Percentiles rank a stretch among this genome's conserved stretches.
Evolutionary conservation across 2,113 vertebrate species (phyloP).

Genomic region (Sardina pilchardus): DNA sequence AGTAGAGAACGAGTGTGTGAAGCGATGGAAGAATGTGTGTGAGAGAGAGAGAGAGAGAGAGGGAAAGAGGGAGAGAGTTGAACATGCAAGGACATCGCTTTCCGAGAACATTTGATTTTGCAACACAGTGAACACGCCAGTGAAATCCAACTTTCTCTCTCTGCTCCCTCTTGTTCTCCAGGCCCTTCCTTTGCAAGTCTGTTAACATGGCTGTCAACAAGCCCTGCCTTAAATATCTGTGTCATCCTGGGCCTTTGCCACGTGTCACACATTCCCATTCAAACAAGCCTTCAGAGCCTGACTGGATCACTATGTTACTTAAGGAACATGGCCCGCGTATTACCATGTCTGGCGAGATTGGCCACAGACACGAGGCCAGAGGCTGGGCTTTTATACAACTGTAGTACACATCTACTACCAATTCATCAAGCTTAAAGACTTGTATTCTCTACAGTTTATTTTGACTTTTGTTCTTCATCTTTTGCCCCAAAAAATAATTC

Average conservation of each 20-base stretch:
- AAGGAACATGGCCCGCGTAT: too few relatives aligned
- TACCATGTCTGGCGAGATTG: too few relatives aligned
- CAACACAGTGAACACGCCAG: background rate
- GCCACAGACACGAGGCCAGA: too few relatives aligned
- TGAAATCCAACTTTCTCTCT: background rate
- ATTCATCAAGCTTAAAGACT: too few relatives aligned
- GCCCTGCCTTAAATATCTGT: too few relatives aligned
- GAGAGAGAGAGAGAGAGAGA: slow-evolving; percentile 35
- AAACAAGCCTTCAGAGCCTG: background rate
- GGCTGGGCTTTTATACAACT: too few relatives aligned
- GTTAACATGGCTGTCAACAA: background rate
- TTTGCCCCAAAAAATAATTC: too few relatives aligned
- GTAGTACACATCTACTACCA: too few relatives aligned
- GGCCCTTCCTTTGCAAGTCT: slow-evolving; percentile 26
- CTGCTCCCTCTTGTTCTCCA: background rate
- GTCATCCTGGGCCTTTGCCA: background rate
- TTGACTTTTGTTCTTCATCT: too few relatives aligned
- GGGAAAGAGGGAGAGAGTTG: background rate
- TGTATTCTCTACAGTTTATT: too few relatives aligned
- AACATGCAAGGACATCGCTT: slow-evolving; percentile 32
- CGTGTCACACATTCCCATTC: background rate
- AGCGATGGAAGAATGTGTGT: background rate
- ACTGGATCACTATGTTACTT: background rate
- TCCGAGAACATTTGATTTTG: background rate
- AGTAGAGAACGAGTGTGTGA: background rate